Base-by-base conservation (phyloP, 2,888 invertebrate species). In the Julus scanicus region DNA sequence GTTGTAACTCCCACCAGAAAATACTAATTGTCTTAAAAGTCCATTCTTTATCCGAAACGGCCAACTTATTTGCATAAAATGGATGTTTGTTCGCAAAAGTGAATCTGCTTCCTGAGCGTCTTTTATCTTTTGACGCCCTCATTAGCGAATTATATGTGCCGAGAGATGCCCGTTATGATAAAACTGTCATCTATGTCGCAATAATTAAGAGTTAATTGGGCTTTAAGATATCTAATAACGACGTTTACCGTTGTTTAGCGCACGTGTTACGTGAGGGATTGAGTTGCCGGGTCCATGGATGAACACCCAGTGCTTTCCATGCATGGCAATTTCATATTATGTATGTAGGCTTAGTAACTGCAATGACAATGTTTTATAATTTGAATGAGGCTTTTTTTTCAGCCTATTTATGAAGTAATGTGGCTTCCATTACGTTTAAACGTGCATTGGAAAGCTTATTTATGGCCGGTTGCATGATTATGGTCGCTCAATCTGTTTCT, bases 111-210 rank as follows among this genome's bases (percentile, higher is more conserved):
- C 80, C 80, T 80, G 37, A 29, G 80, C 37, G 29, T 13, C 80
- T 80, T 80, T 80, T 80, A 80, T 80, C 80, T 80, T 80, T 80
- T 80, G 80, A 80, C 80, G 80, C 80, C 80, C 80, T 80, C 80
- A 80, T 80, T 80, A 80, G 80, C 80, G 37, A 80, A 80, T 80
- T 80, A 80, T 80, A 80, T 80, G 80, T 80, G 80, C 80, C 80
- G 80, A 37, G 80, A 80, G 80, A 80, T 80, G 80, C 80, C 80
- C 80, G 80, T 80, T 80, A 80, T 80, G 80, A 80, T 80, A 80
- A 80, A 80, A 80, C 80, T 80, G 80, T 80, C 80, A 80, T 80
- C 80, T 80, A 80, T 80, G 80, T 80, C 80, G 80, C 80, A 80
- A 80, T 80, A 80, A 80, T 80, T 80, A 80, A 80, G 80, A 80